A percentile compares a stretch with the other conserved stretches of the same genome.
Conservation (phyloP, 2,797 vertebrate species). For the Myotis findleyi region DNA sequence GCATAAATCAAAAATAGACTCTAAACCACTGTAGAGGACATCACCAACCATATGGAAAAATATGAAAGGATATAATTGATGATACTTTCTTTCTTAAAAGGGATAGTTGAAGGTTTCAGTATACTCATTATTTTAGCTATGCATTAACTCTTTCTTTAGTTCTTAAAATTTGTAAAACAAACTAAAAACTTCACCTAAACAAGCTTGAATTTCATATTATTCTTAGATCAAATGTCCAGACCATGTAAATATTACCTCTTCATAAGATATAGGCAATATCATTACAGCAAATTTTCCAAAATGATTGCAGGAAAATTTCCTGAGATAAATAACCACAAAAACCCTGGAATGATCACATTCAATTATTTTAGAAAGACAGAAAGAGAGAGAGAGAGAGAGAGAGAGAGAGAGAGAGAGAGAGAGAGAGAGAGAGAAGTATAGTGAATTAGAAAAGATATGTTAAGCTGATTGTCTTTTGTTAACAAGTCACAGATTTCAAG, state of each 20-base stretch:
- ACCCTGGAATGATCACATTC: neutral
- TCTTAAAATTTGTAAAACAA: slow-evolving; percentile 28
- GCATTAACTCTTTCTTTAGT: neutral
- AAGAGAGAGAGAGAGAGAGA: too few species aligned
- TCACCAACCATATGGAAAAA: neutral
- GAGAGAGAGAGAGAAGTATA: neutral
- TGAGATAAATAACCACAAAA: neutral
- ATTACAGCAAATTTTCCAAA: neutral
- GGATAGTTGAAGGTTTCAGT: neutral
- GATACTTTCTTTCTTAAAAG: neutral
- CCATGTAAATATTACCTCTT: neutral
- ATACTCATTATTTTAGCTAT: neutral
- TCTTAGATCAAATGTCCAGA: neutral
- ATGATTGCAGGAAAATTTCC: neutral
- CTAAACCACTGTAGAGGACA: neutral
- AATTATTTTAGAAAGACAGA: neutral
- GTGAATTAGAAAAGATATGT: neutral
- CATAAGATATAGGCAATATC: neutral
- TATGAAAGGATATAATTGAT: neutral
- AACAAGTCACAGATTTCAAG: neutral
- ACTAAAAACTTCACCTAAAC: neutral
- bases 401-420: too few species aligned
- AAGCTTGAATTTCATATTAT: neutral
- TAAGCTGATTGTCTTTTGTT: neutral
- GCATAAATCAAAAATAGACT: neutral